Evolutionary conservation across 2,797 vertebrate species (phyloP).

Genomic region (Chrysocyon brachyurus): DNA sequence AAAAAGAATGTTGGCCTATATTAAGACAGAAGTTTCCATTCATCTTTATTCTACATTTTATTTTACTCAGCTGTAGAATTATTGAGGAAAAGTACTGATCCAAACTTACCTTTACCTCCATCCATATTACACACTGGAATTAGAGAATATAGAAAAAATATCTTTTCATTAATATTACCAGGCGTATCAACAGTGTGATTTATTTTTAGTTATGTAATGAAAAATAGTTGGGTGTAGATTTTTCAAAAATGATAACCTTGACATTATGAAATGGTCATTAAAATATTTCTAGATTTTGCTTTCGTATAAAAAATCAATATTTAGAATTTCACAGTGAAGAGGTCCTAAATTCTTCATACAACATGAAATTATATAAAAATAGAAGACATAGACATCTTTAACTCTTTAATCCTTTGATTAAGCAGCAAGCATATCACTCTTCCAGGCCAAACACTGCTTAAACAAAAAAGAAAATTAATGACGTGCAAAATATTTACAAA

Average conservation of each 20-base stretch:
- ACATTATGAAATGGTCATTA: constrained; percentile 74
- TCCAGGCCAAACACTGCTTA: constrained; percentile 91
- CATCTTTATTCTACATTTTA: constrained; percentile 57
- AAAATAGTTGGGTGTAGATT: constrained; percentile 70
- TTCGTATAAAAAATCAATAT: constrained; percentile 88
- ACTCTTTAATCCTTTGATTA: constrained; percentile 93
- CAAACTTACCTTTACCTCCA: constrained; percentile 70
- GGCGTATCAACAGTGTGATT: constrained; percentile 73
- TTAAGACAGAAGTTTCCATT: constrained; percentile 54
- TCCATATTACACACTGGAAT: constrained; percentile 67
- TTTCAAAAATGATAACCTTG: constrained; percentile 71
- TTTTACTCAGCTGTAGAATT: constrained; percentile 30
- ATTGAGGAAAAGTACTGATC: constrained; percentile 36
- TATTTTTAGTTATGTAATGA: constrained; percentile 79
- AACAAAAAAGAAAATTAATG: constrained; percentile 87
- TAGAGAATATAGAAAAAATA: constrained; percentile 70
- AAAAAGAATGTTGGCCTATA: constrained; percentile 24
- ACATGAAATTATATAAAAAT: constrained; percentile 90
- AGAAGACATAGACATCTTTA: constrained; percentile 91
- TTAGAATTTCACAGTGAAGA: constrained; percentile 91
- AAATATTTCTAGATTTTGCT: constrained; percentile 87
- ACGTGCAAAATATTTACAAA: constrained; percentile 92
- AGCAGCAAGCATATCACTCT: constrained; percentile 92
- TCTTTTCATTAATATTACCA: constrained; percentile 73
- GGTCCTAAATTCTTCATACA: constrained; percentile 88